These are phyloP conservation scores for Phaenicophaeus curvirostris DNA, from an alignment of 2,797 vertebrate species.

Conservation along the genomic window DNA sequence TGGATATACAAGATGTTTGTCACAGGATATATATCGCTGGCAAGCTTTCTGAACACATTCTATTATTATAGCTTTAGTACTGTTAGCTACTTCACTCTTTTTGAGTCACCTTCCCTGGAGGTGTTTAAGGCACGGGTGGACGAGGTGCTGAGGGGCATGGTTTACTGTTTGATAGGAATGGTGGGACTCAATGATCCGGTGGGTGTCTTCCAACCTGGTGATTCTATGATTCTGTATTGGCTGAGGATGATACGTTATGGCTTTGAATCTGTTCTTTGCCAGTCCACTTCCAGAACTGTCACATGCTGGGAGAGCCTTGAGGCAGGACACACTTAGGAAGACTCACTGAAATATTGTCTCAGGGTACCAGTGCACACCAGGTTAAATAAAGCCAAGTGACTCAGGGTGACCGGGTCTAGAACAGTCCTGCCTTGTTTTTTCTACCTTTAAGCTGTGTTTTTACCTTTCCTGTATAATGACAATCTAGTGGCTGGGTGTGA, in stretches of 20 bases:
- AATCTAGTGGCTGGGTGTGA: too few relatives aligned
- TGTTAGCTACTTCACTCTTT: not conserved
- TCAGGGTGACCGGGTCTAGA: not conserved
- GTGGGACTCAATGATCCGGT: too few relatives aligned
- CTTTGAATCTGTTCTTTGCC: not conserved
- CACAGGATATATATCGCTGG: fast-evolving
- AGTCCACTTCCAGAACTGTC: not conserved
- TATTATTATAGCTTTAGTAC: not conserved
- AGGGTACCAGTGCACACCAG: too few relatives aligned
- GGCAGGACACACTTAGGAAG: not conserved
- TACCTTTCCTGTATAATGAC: not conserved
- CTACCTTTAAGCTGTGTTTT: not conserved
- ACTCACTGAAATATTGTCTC: not conserved
- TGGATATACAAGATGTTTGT: not conserved
- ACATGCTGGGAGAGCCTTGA: not conserved
- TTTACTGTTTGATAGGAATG: too few relatives aligned
- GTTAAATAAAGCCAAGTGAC: not conserved
- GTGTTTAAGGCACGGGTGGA: too few relatives aligned
- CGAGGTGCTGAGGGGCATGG: too few relatives aligned
- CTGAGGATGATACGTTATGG: fast-evolving
- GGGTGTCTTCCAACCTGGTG: too few relatives aligned
- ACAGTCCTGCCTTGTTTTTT: not conserved
- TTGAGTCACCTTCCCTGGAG: too few relatives aligned
- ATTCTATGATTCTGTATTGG: too few relatives aligned
- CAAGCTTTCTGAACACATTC: not conserved